Conservation (phyloP, 1,140 invertebrate genomes). For the Ostrea denselamellosa region DNA sequence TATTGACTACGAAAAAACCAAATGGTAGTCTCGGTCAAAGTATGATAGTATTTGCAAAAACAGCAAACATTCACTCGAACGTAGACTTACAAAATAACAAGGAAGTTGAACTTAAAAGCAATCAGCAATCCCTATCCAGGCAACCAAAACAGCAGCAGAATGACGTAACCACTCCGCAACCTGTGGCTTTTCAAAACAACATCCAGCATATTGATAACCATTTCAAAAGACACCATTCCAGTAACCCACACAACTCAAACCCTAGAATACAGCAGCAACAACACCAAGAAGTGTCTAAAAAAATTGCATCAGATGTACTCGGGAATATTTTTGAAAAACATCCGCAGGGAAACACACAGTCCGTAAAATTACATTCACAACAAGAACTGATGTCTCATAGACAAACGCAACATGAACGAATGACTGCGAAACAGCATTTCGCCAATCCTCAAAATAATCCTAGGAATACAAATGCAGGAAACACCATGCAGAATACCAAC, state of each 20-base stretch:
- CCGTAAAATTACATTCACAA: neutral
- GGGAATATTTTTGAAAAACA: neutral
- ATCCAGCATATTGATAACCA: neutral
- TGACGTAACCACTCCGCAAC: neutral
- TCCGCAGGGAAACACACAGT: neutral
- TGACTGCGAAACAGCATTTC: neutral
- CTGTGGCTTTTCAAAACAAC: neutral
- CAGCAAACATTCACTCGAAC: neutral
- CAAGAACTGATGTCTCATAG: neutral
- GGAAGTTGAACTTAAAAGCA: neutral
- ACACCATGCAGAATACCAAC: neutral
- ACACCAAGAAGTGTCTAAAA: neutral
- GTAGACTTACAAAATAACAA: neutral
- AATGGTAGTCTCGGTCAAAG: neutral
- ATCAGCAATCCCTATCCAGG: neutral
- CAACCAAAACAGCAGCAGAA: neutral
- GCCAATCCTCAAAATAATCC: too few species aligned
- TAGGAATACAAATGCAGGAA: neutral
- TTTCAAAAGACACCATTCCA: neutral
- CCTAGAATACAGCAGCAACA: neutral
- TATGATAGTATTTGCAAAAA: constrained; percentile 28
- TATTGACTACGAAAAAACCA: neutral
- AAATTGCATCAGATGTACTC: neutral
- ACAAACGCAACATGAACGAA: neutral
- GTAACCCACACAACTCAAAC: neutral